phyloP scores from a whole-genome alignment of 2,797 vertebrate genomes.

The Prionace glauca region DNA sequence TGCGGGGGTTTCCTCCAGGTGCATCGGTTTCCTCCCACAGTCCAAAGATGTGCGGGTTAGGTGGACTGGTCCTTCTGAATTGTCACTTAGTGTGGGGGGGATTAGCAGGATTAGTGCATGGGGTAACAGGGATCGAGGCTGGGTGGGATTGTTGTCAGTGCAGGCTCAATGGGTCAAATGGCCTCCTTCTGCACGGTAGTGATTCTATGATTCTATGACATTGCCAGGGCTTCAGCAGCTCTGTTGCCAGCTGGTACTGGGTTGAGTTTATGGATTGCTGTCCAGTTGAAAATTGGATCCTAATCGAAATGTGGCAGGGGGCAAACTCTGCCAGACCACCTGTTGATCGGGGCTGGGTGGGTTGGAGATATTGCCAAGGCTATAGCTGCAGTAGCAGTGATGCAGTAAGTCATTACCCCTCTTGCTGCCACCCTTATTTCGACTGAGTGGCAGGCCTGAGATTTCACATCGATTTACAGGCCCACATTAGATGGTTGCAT shows the following conservation, averaged over 20 bases:
- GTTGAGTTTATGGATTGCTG: neutral
- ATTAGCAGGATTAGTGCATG: too few species aligned
- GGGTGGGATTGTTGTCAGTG: too few species aligned
- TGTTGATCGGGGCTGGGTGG: neutral
- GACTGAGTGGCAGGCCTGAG: neutral
- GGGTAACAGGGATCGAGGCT: too few species aligned
- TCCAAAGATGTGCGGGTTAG: too few species aligned
- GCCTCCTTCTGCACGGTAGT: too few species aligned
- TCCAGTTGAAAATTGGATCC: neutral
- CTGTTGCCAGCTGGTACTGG: neutral
- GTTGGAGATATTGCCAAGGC: neutral
- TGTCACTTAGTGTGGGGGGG: too few species aligned
- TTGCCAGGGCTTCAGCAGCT: neutral
- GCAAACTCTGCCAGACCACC: neutral
- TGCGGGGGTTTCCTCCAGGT: too few species aligned
- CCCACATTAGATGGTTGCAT: neutral
- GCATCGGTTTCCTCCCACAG: too few species aligned
- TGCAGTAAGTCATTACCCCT: neutral
- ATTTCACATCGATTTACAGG: neutral
- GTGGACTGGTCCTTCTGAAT: too few species aligned
- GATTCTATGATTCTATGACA: too few species aligned
- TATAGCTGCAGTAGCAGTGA: neutral
- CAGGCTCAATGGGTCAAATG: too few species aligned
- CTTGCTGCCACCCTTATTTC: neutral
- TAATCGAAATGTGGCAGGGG: neutral